Conservation (phyloP, 2,113 vertebrate species). For the Ramphastos sulfuratus region DNA sequence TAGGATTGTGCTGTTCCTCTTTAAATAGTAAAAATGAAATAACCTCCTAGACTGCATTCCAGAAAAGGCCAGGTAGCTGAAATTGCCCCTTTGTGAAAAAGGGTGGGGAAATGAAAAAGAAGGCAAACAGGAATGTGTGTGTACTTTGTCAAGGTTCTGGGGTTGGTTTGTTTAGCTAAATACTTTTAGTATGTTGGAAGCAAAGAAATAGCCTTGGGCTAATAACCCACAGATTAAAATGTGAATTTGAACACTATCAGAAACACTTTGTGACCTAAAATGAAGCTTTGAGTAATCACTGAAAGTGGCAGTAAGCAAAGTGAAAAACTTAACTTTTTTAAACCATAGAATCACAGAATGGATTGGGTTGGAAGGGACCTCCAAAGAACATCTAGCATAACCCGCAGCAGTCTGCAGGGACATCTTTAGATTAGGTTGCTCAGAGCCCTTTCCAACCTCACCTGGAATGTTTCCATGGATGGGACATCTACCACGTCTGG, state of each 20-base stretch:
- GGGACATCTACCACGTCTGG: neutral
- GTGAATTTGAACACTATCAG: neutral
- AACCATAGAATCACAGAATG: neutral
- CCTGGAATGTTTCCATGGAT: neutral
- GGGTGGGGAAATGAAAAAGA: neutral
- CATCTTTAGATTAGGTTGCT: neutral
- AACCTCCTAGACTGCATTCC: neutral
- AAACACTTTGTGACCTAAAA: neutral
- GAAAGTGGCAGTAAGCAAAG: neutral
- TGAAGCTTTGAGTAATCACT: neutral
- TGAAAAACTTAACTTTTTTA: neutral
- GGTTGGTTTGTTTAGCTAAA: neutral
- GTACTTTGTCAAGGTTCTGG: fast-evolving
- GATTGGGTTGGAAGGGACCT: neutral
- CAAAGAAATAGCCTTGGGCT: neutral
- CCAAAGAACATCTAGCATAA: neutral
- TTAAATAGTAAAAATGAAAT: neutral
- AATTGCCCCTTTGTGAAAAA: constrained; percentile 3
- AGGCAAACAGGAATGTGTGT: neutral
- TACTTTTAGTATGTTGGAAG: neutral
- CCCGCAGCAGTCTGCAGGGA: neutral
- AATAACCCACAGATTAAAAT: constrained; percentile 3
- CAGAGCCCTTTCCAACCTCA: neutral
- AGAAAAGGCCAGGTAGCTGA: constrained; percentile 16
- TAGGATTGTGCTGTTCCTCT: neutral